phyloP scores from a whole-genome alignment of 1,140 invertebrate species.

The Pseudachorutes palmiensis region DNA sequence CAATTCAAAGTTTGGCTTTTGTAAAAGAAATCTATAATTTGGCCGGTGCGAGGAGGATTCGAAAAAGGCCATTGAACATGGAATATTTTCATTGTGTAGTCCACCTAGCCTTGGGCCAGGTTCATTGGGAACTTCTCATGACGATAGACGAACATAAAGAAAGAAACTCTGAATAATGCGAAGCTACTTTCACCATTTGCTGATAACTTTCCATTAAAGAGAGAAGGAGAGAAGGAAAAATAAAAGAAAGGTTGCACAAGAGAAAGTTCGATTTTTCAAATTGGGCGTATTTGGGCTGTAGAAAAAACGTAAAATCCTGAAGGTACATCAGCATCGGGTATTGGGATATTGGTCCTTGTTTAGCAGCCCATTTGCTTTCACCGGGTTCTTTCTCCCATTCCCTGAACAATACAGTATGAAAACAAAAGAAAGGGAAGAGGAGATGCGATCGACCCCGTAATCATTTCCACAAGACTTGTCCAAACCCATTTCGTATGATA shows the following conservation, averaged over 20 bases:
- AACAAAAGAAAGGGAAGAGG: not conserved
- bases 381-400: not conserved
- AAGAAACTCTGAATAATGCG: not conserved
- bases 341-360: no score
- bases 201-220: conserved; percentile 8
- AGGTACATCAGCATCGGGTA: no score
- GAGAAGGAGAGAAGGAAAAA: no score
- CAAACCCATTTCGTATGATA: not conserved
- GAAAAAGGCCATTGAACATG: conserved; percentile 6
- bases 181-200: conserved; percentile 3
- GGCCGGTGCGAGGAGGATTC: conserved; percentile 4
- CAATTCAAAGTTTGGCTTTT: conserved; percentile 24
- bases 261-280: no score
- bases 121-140: conserved; percentile 9
- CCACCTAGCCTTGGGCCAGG: not conserved
- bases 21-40: conserved; percentile 27
- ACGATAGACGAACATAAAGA: not conserved
- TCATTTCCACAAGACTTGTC: not conserved
- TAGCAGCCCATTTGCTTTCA: no score
- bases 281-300: no score
- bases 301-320: no score
- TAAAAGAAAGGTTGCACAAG: no score
- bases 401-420: not conserved
- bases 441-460: not conserved
- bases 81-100: conserved; percentile 6